phyloP scores from a whole-genome alignment of 30 jellyfish, hydroid and myxozoan genomes.

The Hydra vulgaris region DNA sequence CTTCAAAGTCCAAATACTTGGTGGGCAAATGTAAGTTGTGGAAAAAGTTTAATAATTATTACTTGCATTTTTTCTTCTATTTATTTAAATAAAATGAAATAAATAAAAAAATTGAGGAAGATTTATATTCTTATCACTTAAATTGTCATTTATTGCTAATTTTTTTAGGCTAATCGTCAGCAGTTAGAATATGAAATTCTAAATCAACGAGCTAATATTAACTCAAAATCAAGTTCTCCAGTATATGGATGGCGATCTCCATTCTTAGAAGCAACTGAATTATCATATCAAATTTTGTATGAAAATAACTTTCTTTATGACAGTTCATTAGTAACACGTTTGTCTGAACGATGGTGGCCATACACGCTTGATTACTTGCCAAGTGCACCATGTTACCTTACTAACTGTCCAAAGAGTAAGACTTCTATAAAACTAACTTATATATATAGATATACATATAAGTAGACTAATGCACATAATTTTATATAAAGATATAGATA shows the following conservation, averaged over 20 bases:
- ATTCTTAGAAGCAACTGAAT: constrained; percentile 43
- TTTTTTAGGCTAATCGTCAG: background rate
- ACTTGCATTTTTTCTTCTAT: no score
- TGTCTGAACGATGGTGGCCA: constrained; percentile 56
- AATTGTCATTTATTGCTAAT: no score
- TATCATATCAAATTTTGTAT: constrained; percentile 31
- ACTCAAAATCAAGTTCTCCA: background rate
- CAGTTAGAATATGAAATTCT: background rate
- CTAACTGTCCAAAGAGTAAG: constrained; percentile 47
- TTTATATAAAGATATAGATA: background rate
- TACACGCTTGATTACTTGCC: constrained; percentile 51
- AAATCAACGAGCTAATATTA: background rate
- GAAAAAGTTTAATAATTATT: no score
- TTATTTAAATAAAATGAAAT: no score
- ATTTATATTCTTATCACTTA: no score
- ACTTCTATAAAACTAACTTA: no score
- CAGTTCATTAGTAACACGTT: constrained; percentile 45
- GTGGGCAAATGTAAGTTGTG: background rate
- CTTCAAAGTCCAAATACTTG: background rate
- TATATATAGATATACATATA: no score
- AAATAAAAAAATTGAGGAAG: no score
- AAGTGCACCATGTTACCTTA: constrained; percentile 32
- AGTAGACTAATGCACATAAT: no score
- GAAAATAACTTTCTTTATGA: constrained; percentile 21
- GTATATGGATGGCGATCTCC: constrained; percentile 71